Evolutionary conservation across 2,888 invertebrate genomes (phyloP).

Genomic region (Pachydiplax longipennis): DNA sequence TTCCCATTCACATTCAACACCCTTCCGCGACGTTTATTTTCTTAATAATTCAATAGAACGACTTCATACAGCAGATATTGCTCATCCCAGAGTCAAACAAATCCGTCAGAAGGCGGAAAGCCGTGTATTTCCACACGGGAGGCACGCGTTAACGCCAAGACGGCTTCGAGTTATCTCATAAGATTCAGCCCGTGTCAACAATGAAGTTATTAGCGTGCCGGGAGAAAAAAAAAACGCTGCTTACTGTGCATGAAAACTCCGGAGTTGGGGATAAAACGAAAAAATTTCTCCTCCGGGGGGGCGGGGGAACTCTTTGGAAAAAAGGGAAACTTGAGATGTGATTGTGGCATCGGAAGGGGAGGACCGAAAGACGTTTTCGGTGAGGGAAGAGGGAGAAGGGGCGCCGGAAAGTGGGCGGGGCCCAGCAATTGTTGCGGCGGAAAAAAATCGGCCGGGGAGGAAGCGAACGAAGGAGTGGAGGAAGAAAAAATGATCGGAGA

Average conservation of each 20-base stretch:
- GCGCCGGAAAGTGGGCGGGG: neutral
- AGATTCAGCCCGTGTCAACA: neutral
- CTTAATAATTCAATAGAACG: no score
- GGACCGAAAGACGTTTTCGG: neutral
- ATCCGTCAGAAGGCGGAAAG: neutral
- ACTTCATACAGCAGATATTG: no score
- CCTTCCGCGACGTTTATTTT: no score
- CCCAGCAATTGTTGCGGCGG: neutral
- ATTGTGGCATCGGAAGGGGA: neutral
- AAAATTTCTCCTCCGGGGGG: neutral
- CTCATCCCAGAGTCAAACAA: neutral
- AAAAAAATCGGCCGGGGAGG: neutral
- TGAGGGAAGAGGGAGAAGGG: neutral
- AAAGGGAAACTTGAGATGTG: conserved; percentile 34
- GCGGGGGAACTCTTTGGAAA: neutral
- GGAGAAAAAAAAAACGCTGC: neutral
- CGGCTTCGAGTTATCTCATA: neutral
- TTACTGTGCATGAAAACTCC: conserved; percentile 10
- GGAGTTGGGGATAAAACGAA: neutral
- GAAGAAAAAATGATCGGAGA: neutral
- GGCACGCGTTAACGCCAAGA: neutral
- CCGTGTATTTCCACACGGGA: neutral
- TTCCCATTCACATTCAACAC: no score
- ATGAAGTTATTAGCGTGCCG: neutral
- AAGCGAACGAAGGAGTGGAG: neutral